A percentile compares a stretch with the other conserved stretches of the same genome.
These are phyloP conservation scores for Drosophila formosana DNA, from an alignment of 2,888 invertebrate genomes.

Conservation along the genomic window DNA sequence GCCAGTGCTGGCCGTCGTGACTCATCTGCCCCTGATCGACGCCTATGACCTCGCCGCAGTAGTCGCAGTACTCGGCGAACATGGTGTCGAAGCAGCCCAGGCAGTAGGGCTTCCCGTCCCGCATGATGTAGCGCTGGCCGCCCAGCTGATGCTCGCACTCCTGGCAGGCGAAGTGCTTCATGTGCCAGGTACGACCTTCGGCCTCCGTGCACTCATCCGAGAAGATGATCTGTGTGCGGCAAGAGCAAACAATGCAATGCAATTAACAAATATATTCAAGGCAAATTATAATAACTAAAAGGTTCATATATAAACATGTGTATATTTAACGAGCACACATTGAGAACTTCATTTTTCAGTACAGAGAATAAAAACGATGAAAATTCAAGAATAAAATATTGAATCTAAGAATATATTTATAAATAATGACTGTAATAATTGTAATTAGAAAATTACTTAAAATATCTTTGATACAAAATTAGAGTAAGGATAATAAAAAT, in stretches of 20 bases:
- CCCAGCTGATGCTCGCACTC: constrained; percentile 97
- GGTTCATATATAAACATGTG: too few relatives aligned
- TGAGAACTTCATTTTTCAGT: too few relatives aligned
- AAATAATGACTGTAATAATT: too few relatives aligned
- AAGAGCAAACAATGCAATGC: neutral
- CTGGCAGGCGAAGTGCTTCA: constrained; percentile 98
- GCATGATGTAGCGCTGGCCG: constrained; percentile 99
- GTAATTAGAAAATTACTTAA: too few relatives aligned
- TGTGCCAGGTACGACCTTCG: constrained; percentile 99
- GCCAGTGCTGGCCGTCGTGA: constrained; percentile 99
- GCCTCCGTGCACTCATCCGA: constrained; percentile 99
- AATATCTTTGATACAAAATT: too few relatives aligned
- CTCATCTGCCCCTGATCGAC: constrained; percentile 99
- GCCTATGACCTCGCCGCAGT: constrained; percentile 97
- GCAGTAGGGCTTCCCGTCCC: constrained; percentile 97
- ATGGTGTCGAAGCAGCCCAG: constrained; percentile 97
- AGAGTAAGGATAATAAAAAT: too few relatives aligned
- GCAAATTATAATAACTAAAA: too few relatives aligned
- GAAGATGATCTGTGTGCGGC: constrained; percentile 93
- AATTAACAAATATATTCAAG: neutral
- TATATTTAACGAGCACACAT: too few relatives aligned
- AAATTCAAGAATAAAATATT: too few relatives aligned
- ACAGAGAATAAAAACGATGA: too few relatives aligned
- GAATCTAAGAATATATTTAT: too few relatives aligned
- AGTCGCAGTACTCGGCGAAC: constrained; percentile 98